Conservation (phyloP, 2,888 invertebrate species). For the Nomada flava region DNA sequence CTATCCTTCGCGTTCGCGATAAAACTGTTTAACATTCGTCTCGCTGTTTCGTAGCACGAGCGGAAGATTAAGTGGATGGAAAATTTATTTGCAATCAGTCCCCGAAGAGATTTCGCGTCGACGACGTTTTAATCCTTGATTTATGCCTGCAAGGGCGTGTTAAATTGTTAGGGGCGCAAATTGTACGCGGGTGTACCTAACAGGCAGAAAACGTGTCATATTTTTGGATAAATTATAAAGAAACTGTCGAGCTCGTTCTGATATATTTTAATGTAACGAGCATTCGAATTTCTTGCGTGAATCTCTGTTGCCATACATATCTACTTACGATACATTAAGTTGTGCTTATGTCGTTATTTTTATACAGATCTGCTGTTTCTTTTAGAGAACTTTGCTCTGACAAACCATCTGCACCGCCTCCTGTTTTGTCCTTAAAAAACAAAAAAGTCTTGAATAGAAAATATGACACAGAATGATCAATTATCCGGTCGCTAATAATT, state of each 20-base stretch:
- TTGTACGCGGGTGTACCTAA: not conserved
- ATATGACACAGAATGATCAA: no score
- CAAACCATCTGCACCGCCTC: no score
- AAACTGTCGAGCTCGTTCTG: not conserved
- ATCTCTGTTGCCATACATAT: not conserved
- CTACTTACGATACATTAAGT: no score
- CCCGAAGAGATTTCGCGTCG: not conserved
- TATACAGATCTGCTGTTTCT: no score
- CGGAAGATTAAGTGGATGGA: conserved; percentile 17
- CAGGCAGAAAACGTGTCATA: not conserved
- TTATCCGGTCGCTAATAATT: no score
- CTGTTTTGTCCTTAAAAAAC: no score
- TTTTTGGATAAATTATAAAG: no score
- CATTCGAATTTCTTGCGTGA: not conserved
- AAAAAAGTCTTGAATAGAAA: no score
- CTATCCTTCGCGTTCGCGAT: conserved; percentile 7
- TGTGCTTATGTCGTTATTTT: no score
- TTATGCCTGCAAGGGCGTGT: conserved; percentile 4
- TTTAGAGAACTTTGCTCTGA: no score
- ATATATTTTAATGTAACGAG: not conserved
- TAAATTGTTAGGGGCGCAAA: not conserved
- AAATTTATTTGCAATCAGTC: conserved; percentile 18
- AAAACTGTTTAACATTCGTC: conserved; percentile 23
- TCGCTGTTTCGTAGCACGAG: not conserved
- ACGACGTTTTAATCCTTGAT: conserved; percentile 34